phyloP scores from a whole-genome alignment of 2,888 invertebrate species.

The Cryptocephalus primarius region DNA sequence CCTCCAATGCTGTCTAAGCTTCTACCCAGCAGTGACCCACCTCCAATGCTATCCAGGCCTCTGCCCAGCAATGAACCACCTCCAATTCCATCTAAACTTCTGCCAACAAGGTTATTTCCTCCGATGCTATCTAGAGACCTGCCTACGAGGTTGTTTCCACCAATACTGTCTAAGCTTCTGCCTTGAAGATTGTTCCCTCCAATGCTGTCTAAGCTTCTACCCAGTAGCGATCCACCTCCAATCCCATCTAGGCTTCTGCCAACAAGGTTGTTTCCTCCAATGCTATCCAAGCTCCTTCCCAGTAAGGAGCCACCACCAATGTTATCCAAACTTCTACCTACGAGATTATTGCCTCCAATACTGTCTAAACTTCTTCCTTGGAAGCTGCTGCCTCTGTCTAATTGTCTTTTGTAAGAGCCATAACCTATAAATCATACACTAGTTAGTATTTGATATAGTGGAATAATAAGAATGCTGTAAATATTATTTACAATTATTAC shows the following conservation, averaged over 20 bases:
- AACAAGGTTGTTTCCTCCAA: not conserved
- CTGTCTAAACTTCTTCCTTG: slow-evolving; percentile 1
- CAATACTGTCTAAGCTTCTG: not conserved
- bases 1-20: too few species aligned
- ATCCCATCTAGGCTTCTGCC: slow-evolving; percentile 1
- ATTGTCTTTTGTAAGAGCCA: slow-evolving; percentile 4
- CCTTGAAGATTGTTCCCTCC: not conserved
- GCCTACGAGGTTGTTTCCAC: not conserved
- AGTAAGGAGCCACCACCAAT: slow-evolving; percentile 3
- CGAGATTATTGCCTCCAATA: slow-evolving; percentile 1
- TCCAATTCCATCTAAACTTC: too few species aligned
- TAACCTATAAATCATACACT: too few species aligned
- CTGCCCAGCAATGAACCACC: too few species aligned
- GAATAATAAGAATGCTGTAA: too few species aligned
- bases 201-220: slow-evolving; percentile 1
- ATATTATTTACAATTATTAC: too few species aligned
- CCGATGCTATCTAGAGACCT: not conserved
- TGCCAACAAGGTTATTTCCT: not conserved
- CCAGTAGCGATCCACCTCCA: slow-evolving; percentile 1
- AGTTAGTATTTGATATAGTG: too few species aligned
- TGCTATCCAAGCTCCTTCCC: slow-evolving; percentile 1
- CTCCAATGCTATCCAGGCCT: too few species aligned
- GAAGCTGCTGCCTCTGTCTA: slow-evolving; percentile 1
- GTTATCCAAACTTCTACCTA: slow-evolving; percentile 3
- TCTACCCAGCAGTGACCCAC: too few species aligned